phyloP scores from a whole-genome alignment of 1,140 invertebrate species.

The Portunus trituberculatus region DNA sequence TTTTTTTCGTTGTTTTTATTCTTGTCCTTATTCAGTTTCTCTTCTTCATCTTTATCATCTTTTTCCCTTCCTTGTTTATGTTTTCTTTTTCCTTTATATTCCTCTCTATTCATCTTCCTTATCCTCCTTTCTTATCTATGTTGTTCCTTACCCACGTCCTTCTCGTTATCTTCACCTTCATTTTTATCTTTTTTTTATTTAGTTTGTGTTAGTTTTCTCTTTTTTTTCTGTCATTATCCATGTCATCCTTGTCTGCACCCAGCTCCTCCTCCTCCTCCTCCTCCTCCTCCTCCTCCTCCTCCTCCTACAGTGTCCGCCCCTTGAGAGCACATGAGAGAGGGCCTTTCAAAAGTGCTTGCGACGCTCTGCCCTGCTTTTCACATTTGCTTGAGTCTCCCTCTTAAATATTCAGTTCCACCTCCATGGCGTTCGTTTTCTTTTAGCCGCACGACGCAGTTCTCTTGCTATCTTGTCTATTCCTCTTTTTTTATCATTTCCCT shows the following conservation, averaged over 20 bases:
- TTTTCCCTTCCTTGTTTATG: background rate
- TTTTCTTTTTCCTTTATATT: background rate
- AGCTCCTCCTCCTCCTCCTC: background rate
- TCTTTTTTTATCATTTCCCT: background rate
- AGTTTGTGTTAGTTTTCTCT: background rate
- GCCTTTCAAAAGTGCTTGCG: background rate
- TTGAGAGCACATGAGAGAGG: background rate
- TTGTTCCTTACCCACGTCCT: background rate
- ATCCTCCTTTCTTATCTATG: background rate
- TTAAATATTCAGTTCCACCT: background rate
- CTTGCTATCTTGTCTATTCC: background rate
- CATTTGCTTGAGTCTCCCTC: constrained; percentile 7
- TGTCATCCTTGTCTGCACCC: background rate
- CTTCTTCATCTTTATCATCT: background rate
- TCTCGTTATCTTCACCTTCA: background rate
- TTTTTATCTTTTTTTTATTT: background rate
- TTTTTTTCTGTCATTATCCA: background rate
- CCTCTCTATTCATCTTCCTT: background rate
- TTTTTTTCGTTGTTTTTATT: background rate
- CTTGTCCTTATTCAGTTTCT: background rate
- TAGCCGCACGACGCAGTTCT: background rate
- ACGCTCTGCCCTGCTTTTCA: constrained; percentile 1
- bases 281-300: background rate
- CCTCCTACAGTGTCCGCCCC: background rate
- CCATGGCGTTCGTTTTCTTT: background rate